Base-by-base conservation (phyloP, 1,140 invertebrate genomes). In the Trichonephila inaurata region DNA sequence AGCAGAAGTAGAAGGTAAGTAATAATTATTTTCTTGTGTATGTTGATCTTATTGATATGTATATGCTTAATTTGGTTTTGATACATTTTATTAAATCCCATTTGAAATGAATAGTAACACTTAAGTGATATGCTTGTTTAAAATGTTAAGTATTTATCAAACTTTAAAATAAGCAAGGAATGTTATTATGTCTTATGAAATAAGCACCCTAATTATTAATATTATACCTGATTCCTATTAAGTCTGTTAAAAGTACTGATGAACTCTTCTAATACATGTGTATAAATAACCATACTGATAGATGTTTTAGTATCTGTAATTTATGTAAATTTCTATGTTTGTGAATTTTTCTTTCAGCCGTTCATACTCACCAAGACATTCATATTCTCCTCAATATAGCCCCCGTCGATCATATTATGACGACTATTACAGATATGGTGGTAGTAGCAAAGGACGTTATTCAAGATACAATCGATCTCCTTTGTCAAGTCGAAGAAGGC, bases 401-500 rank as follows among this genome's bases (percentile, higher is more conserved):
- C 93, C 93, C 14, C 33, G 92, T 19, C 72, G 85, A 24, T 86
- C 77, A 60, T 92, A 94, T 33, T 89, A 94, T 91, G 61, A 94
- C 58, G 91, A 89, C 33, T 92, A 91, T 85, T 88, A 92, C 58
- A 58, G 88, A n/a, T 82, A 64, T 66, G 64, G 69, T 14, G 60
- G 40, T 66, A 21, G 69, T 1, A 44, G 64, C n/a, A 69, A 51
- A 18, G 28, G 40, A 28, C 28, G 91, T 19, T 58, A 60, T 60
- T 82, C 83, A 24, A 94, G 96, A 16, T 95, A 95, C 85, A 96
- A 96, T 85, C 95, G 96, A 8, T 96, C 96, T 60, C 96, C 96
- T 8, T 96, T 96, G 96, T 96, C 96, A 33, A 96, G 95, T 94
- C 95, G 96, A 69, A 95, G 96, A n/a, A 94, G 96, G 72, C 96